Conservation (phyloP, 1,140 invertebrate genomes). For the Akabosia matsudoensis region DNA sequence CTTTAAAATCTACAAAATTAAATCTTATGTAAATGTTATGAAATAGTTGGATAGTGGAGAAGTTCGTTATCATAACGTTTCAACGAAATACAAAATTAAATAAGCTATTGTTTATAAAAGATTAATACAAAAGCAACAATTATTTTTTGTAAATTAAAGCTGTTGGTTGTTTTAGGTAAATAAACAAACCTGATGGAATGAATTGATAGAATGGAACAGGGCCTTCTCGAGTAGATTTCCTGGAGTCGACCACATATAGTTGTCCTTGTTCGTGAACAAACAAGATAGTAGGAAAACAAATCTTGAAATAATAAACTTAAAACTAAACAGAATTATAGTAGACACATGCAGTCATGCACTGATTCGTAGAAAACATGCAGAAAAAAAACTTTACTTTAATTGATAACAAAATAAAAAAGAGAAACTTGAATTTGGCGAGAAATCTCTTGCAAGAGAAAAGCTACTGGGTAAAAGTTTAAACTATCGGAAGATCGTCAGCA, state of each 20-base stretch:
- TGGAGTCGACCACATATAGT: constrained; percentile 46
- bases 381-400: not conserved
- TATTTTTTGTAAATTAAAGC: not conserved
- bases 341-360: not conserved
- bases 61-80: no score
- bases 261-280: constrained; percentile 39
- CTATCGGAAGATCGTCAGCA: no score
- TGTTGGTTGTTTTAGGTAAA: not conserved
- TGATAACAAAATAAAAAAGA: not conserved
- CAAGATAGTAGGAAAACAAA: not conserved
- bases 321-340: not conserved
- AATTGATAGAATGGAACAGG: constrained; percentile 45
- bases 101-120: no score
- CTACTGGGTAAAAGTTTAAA: no score
- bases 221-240: constrained; percentile 35
- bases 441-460: no score
- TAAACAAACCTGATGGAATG: constrained; percentile 40
- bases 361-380: not conserved
- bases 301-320: not conserved
- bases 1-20: no score
- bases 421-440: not conserved
- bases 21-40: no score
- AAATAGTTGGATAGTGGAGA: no score
- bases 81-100: no score
- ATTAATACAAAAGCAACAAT: not conserved